A percentile compares a stretch with the other conserved stretches of the same genome.
phyloP scores from a whole-genome alignment of 2,797 vertebrate genomes.

The Macropus fuliginosus region DNA sequence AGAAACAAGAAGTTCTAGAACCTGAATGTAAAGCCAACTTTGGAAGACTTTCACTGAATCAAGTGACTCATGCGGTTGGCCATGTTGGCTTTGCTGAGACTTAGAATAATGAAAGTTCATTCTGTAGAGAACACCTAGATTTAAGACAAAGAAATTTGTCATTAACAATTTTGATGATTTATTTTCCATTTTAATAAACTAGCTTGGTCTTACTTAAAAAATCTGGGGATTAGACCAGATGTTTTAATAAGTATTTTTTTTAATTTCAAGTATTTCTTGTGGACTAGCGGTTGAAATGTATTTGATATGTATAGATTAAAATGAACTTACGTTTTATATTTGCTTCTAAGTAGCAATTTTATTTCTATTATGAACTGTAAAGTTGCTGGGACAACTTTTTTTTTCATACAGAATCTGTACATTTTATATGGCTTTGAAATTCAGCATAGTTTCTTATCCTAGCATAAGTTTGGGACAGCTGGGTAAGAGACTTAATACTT shows the following conservation, averaged over 20 bases:
- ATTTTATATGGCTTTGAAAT: conserved; percentile 62
- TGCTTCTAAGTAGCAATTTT: conserved; percentile 81
- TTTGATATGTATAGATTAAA: conserved; percentile 81
- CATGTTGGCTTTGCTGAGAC: conserved; percentile 62
- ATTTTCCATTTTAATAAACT: conserved; percentile 83
- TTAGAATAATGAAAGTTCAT: conserved; percentile 65
- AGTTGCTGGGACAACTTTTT: conserved; percentile 82
- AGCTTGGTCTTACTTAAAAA: conserved; percentile 71
- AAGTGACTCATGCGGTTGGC: conserved; percentile 60
- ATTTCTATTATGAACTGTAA: conserved; percentile 78
- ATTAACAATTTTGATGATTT: conserved; percentile 56
- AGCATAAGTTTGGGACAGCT: conserved; percentile 1
- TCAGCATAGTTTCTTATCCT: neutral
- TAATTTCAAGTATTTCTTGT: conserved; percentile 76
- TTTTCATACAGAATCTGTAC: conserved; percentile 74
- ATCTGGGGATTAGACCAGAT: conserved; percentile 74
- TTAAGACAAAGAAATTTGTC: conserved; percentile 63
- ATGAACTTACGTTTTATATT: conserved; percentile 79
- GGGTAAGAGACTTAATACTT: neutral
- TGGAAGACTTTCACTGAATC: conserved; percentile 57
- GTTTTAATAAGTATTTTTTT: conserved; percentile 76
- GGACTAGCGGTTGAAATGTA: conserved; percentile 78
- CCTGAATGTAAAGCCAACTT: conserved; percentile 62
- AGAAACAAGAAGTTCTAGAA: conserved; percentile 38
- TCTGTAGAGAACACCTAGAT: conserved; percentile 73